A percentile compares a stretch with the other conserved stretches of the same genome.
Evolutionary conservation across 2,888 invertebrate species (phyloP).

Genomic region (Keiferia lycopersicella): DNA sequence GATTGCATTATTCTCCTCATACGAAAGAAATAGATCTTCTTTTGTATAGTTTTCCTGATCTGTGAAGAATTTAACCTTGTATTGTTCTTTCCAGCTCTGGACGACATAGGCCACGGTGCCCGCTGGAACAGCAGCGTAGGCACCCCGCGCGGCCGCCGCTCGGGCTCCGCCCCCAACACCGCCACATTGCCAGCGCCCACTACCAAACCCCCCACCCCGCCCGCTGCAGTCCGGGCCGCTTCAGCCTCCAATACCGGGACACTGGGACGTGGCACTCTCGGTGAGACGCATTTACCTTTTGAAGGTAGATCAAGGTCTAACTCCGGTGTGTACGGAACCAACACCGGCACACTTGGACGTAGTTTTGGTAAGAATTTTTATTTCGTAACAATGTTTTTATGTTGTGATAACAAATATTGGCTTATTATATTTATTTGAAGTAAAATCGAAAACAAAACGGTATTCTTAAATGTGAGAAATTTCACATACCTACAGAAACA

Average conservation of each 20-base stretch:
- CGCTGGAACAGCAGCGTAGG: conserved; percentile 85
- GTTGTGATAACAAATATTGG: background rate
- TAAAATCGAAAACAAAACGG: background rate
- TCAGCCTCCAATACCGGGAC: conserved; percentile 74
- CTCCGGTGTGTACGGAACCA: conserved; percentile 12
- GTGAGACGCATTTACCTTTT: conserved; percentile 42
- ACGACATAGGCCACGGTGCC: conserved; percentile 97
- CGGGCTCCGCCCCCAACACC: conserved; percentile 83
- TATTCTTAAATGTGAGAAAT: background rate
- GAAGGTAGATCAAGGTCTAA: conserved; percentile 14
- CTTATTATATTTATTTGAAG: background rate
- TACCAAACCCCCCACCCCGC: conserved; percentile 97
- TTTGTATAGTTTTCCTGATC: background rate
- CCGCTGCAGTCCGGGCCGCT: conserved; percentile 84
- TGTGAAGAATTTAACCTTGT: conserved; percentile 12
- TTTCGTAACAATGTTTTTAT: background rate
- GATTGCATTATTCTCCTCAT: too few species aligned
- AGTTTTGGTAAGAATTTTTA: conserved; percentile 21
- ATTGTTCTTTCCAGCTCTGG: conserved; percentile 82
- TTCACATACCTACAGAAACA: background rate
- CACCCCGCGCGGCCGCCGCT: conserved; percentile 87
- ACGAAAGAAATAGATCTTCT: too few species aligned
- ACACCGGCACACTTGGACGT: conserved; percentile 24
- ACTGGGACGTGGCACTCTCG: conserved; percentile 72
- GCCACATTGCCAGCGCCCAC: conserved; percentile 91